Evolutionary conservation across 2,797 vertebrate species (phyloP), one percentile per base, ranked within the genome.

Genomic region (Bradypodion ventrale): DNA sequence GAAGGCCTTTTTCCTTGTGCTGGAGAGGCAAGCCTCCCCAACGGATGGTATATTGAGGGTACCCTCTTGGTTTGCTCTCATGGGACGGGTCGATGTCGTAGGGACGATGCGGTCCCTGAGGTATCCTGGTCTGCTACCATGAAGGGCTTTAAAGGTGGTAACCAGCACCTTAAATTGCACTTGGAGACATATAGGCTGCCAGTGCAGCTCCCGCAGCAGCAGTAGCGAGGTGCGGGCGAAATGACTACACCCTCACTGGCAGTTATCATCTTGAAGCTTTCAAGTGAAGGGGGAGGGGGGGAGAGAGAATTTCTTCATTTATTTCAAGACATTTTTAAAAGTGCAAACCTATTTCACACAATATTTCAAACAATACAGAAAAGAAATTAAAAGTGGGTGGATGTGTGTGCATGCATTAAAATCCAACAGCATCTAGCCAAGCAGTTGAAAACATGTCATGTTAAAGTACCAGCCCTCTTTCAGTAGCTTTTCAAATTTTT

Each of bases 161-260:
- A n/a, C n/a, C n/a, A n/a, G n/a, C n/a, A n/a, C n/a, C n/a, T n/a
- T n/a, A n/a, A n/a, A n/a, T n/a, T n/a, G n/a, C n/a, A n/a, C n/a
- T n/a, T n/a, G n/a, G n/a, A n/a, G n/a, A n/a, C n/a, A n/a, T n/a
- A n/a, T n/a, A n/a, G n/a, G n/a, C n/a, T n/a, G n/a, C n/a, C n/a
- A n/a, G n/a, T n/a, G n/a, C n/a, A n/a, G n/a, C n/a, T n/a, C n/a
- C n/a, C n/a, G n/a, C n/a, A n/a, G n/a, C n/a, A n/a, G n/a, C n/a
- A n/a, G n/a, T n/a, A n/a, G n/a, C n/a, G n/a, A n/a, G n/a, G n/a
- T n/a, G n/a, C n/a, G n/a, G n/a, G n/a, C n/a, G n/a, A n/a, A n/a
- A n/a, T n/a, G n/a, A n/a, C n/a, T n/a, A n/a, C n/a, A n/a, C n/a
- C 37, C 77, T 10, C 56, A 90, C 80, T 63, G 37, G 65, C 44